Conservation (phyloP, 2,888 invertebrate species). For the Drosophila subsilvestris region DNA sequence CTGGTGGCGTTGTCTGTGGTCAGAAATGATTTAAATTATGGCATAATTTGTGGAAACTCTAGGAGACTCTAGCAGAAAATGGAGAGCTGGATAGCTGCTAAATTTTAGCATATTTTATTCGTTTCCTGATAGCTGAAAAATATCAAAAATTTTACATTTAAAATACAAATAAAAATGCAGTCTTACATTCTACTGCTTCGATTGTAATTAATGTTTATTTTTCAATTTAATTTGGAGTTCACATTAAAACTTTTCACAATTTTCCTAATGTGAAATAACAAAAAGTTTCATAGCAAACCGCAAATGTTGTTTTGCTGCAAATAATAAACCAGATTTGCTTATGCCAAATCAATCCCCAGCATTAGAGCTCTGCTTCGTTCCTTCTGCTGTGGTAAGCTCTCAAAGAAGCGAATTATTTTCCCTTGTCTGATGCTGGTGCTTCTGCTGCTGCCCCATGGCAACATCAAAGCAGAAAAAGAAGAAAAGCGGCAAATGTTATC, state of each 20-base stretch:
- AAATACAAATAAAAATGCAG: not conserved
- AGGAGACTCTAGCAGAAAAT: not conserved
- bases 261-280: no score
- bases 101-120: not conserved
- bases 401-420: slow-evolving; percentile 21
- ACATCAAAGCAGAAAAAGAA: slow-evolving; percentile 31
- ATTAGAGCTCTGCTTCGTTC: slow-evolving; percentile 18
- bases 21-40: slow-evolving; percentile 52
- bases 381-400: slow-evolving; percentile 23
- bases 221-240: no score
- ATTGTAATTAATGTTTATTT: no score
- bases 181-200: not conserved
- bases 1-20: slow-evolving; percentile 40
- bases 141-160: not conserved
- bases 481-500: slow-evolving; percentile 22
- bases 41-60: slow-evolving; percentile 11
- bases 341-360: slow-evolving; percentile 9
- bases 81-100: not conserved
- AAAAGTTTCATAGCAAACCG: not conserved
- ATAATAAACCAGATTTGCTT: slow-evolving; percentile 3
- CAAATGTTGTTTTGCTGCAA: not conserved
- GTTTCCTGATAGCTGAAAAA: not conserved
- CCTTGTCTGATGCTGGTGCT: slow-evolving; percentile 10
- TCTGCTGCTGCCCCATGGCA: slow-evolving; percentile 14
- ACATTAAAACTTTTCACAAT: not conserved